Evolutionary conservation across 2,113 vertebrate genomes (phyloP).

Genomic region (Podocnemis expansa): DNA sequence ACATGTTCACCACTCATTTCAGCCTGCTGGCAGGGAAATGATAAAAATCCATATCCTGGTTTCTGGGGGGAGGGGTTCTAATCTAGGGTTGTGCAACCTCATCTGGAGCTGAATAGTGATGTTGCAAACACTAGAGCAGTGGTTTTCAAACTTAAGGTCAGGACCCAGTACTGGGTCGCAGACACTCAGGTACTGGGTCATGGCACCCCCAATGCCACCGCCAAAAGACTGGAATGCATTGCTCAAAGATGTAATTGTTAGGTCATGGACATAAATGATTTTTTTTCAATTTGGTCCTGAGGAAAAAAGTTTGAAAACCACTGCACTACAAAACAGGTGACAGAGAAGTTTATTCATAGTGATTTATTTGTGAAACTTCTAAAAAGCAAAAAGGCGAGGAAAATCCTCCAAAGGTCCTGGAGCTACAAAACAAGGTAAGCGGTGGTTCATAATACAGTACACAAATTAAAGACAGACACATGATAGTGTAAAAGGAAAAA

Average conservation of each 20-base stretch:
- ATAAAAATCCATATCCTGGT: neutral
- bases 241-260: too few relatives aligned
- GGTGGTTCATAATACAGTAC: neutral
- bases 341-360: neutral
- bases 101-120: neutral
- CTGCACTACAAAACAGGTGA: too few relatives aligned
- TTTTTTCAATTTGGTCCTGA: too few relatives aligned
- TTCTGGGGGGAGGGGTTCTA: neutral
- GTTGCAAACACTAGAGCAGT: neutral
- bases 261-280: too few relatives aligned
- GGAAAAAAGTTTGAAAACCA: too few relatives aligned
- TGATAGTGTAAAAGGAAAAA: neutral
- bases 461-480: neutral
- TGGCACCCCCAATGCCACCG: too few relatives aligned
- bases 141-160: too few relatives aligned
- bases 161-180: too few relatives aligned
- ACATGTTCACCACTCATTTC: slow-evolving; percentile 3
- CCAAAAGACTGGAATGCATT: too few relatives aligned
- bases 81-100: neutral
- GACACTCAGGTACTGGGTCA: too few relatives aligned
- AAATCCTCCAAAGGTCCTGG: neutral
- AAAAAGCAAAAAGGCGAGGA: neutral
- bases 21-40: neutral
- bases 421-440: neutral
- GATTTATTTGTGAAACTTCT: slow-evolving; percentile 2